These are phyloP conservation scores for Actinemys pallida DNA, from an alignment of 2,113 vertebrate genomes.

Conservation along the genomic window DNA sequence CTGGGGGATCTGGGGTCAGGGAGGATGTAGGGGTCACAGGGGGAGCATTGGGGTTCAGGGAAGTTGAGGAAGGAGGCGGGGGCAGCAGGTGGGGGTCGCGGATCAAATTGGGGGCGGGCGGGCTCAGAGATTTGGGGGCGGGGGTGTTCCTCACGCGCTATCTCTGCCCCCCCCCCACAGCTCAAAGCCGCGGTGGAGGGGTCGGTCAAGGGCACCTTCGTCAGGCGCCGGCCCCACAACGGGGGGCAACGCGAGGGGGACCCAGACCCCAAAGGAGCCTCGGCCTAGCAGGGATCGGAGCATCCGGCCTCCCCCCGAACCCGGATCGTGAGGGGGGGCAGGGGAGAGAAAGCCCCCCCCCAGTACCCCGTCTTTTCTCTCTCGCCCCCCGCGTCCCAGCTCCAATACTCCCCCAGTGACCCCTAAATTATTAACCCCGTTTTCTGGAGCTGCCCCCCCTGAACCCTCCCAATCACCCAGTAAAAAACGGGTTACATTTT, in stretches of 20 bases:
- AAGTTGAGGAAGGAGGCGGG: background rate
- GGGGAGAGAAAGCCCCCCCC: background rate
- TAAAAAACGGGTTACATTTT: background rate
- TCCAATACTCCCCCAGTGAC: no score
- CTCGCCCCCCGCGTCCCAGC: no score
- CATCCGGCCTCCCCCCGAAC: no score
- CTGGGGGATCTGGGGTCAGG: no score
- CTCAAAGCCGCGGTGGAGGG: background rate
- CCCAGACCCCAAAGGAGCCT: background rate
- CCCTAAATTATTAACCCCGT: background rate
- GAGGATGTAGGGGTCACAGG: no score
- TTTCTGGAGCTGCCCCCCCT: background rate
- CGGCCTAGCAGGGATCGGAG: accelerated
- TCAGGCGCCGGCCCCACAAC: background rate
- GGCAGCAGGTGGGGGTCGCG: background rate
- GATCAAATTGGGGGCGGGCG: no score
- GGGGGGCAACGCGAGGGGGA: background rate
- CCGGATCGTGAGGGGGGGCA: background rate
- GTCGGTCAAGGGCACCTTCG: conserved; percentile 37
- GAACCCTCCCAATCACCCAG: background rate
- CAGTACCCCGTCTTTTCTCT: background rate
- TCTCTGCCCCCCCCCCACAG: background rate
- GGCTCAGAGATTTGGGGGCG: background rate
- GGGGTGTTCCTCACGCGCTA: background rate
- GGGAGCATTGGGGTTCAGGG: no score